These are phyloP conservation scores for Sanderia malayensis DNA, from an alignment of 30 jellyfish, hydroid and myxozoan species.

Conservation along the genomic window DNA sequence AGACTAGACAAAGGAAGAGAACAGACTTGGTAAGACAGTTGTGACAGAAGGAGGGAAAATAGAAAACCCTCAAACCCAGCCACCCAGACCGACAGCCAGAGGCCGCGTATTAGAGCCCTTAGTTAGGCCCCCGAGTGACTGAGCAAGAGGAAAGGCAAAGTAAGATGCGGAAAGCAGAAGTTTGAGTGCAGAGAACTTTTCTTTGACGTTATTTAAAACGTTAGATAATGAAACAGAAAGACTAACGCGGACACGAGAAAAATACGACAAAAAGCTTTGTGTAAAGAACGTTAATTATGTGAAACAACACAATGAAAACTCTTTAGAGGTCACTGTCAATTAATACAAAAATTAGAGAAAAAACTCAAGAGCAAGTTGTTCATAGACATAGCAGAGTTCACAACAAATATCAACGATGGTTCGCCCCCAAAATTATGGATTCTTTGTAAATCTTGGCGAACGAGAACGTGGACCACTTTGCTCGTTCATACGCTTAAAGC, in stretches of 20 bases:
- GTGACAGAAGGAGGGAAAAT: background rate
- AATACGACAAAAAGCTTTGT: background rate
- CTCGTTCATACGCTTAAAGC: background rate
- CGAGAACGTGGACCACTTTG: conserved; percentile 4
- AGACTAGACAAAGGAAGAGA: conserved; percentile 2
- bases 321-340: background rate
- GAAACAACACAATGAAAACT: too few relatives aligned
- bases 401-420: background rate
- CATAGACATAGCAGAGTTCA: background rate
- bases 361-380: background rate
- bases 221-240: background rate
- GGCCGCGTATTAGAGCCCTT: conserved; percentile 5
- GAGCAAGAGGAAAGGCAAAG: conserved; percentile 3
- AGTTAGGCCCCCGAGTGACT: background rate
- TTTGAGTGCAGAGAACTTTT: background rate
- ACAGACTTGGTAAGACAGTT: background rate
- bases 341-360: background rate
- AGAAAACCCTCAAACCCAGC: conserved; percentile 3
- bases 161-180: background rate
- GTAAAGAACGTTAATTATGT: background rate
- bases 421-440: background rate
- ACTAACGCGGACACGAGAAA: background rate
- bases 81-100: conserved; percentile 4
- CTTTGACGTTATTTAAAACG: background rate
- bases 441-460: background rate